phyloP scores from a whole-genome alignment of 37 sponge, comb jelly and placozoan genomes.

The Cliona cf. orientalis region DNA sequence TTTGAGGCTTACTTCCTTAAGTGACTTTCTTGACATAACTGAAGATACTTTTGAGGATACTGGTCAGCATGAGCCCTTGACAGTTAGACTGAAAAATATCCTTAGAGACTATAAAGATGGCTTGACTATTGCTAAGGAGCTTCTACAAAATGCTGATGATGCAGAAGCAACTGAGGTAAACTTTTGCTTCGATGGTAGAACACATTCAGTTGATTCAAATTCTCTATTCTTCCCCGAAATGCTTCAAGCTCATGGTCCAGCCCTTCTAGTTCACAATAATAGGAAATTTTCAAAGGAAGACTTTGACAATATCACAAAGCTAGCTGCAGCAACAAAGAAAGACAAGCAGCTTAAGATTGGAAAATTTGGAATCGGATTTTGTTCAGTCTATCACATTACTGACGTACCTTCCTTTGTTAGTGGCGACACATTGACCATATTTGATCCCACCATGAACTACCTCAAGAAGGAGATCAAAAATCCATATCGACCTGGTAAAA shows the following conservation, averaged over 20 bases:
- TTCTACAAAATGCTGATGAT: conserved; percentile 77
- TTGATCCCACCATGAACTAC: conserved; percentile 62
- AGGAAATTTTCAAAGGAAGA: conserved; percentile 55
- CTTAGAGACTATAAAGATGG: conserved; percentile 66
- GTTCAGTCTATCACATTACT: conserved; percentile 73
- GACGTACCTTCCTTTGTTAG: conserved; percentile 68
- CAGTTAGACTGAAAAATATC: conserved; percentile 52
- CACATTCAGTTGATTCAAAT: conserved; percentile 11
- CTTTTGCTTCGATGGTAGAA: conserved; percentile 49
- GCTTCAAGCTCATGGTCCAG: conserved; percentile 54
- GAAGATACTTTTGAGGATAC: conserved; percentile 39
- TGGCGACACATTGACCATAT: conserved; percentile 38
- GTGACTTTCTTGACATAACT: conserved; percentile 15
- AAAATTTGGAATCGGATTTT: conserved; percentile 77
- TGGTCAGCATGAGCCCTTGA: conserved; percentile 65
- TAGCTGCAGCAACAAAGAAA: conserved; percentile 76
- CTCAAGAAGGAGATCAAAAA: conserved; percentile 52
- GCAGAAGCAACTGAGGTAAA: conserved; percentile 69
- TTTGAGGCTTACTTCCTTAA: conserved; percentile 17
- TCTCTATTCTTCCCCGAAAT: conserved; percentile 53
- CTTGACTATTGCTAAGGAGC: conserved; percentile 62
- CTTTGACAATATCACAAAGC: conserved; percentile 68
- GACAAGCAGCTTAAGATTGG: conserved; percentile 51
- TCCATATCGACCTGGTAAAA: conserved; percentile 51
- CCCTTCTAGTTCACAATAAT: conserved; percentile 56